Percentiles rank a stretch among this genome's conserved stretches.
These are phyloP conservation scores for Rotaria magnacalcarata DNA, from an alignment of 2,888 invertebrate genomes.

Conservation along the genomic window DNA sequence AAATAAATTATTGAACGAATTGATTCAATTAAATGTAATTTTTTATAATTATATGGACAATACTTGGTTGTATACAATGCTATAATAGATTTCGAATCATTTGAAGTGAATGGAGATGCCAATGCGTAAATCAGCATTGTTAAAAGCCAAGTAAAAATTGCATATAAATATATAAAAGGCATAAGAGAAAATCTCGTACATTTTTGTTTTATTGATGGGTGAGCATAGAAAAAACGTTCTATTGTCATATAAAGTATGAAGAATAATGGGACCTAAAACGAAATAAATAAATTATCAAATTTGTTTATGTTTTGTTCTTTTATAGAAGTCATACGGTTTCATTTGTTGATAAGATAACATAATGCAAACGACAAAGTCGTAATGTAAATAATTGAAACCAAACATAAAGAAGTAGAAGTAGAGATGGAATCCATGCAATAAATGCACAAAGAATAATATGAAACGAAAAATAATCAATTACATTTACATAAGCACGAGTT, in stretches of 20 bases:
- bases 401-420: background rate
- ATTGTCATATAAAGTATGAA: background rate
- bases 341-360: constrained; percentile 34
- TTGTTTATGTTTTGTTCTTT: too few species aligned
- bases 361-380: background rate
- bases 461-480: constrained; percentile 29
- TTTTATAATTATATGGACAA: background rate
- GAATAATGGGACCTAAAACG: background rate
- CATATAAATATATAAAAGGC: background rate
- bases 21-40: background rate
- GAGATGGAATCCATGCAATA: constrained; percentile 18
- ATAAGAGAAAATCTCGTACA: background rate
- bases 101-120: background rate
- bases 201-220: constrained; percentile 15
- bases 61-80: background rate
- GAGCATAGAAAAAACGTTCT: constrained; percentile 10
- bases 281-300: background rate
- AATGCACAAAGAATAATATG: background rate
- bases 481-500: background rate
- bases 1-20: constrained; percentile 21
- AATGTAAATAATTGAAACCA: background rate
- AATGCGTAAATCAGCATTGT: background rate
- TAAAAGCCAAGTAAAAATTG: background rate
- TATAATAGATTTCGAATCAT: background rate
- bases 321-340: background rate